Conservation (phyloP, 2,113 vertebrate species). For the Telmatochromis brichardi region DNA sequence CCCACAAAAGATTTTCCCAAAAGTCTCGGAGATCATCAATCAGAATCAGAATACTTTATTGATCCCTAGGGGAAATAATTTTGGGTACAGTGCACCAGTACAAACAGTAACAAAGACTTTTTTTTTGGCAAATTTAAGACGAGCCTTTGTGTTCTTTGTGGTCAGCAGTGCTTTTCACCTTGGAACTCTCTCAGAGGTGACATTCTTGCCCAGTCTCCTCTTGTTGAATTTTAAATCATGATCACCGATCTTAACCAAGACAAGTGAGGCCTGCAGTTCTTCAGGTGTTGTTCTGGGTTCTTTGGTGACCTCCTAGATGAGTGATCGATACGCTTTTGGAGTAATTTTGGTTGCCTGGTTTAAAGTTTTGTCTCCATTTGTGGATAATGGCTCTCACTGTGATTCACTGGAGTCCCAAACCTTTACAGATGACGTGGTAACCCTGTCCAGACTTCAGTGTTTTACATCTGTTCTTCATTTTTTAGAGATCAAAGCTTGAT, state of each 20-base stretch:
- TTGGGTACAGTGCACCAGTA: not conserved
- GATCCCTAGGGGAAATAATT: not conserved
- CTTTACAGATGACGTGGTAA: not conserved
- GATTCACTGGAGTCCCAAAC: not conserved
- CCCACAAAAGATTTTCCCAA: not conserved
- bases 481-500: not conserved
- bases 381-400: not conserved
- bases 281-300: not conserved
- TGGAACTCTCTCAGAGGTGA: not conserved
- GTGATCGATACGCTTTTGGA: not conserved
- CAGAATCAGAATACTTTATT: not conserved
- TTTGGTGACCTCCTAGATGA: not conserved
- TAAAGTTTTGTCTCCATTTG: not conserved
- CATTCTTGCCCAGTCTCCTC: not conserved
- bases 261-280: not conserved
- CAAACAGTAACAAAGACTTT: not conserved
- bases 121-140: not conserved
- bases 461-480: not conserved
- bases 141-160: not conserved
- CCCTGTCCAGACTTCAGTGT: not conserved
- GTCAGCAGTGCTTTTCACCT: not conserved
- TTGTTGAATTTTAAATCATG: not conserved
- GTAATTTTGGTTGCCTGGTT: not conserved
- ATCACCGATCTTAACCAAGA: not conserved
- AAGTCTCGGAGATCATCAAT: not conserved